Conservation (phyloP, 2,888 invertebrate genomes). For the Polietes domitor region DNA sequence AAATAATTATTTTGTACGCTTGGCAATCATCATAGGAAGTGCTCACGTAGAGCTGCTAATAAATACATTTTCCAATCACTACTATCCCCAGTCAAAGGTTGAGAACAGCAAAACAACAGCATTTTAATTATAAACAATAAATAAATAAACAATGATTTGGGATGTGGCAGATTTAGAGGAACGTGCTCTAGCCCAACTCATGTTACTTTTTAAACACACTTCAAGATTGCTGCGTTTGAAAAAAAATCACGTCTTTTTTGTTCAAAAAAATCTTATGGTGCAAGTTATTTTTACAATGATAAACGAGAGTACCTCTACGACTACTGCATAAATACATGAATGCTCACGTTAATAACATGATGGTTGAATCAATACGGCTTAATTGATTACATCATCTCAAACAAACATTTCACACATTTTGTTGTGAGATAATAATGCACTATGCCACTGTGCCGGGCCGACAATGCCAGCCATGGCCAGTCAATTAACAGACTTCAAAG, state of each 20-base stretch:
- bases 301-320: too few species aligned
- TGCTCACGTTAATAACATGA: too few species aligned
- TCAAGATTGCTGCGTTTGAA: not conserved
- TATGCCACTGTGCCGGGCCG: not conserved
- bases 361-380: not conserved
- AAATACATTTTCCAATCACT: not conserved
- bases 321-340: too few species aligned
- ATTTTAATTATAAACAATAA: conserved; percentile 15
- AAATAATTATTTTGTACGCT: conserved; percentile 5
- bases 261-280: not conserved
- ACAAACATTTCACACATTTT: conserved; percentile 13
- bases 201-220: not conserved
- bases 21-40: not conserved
- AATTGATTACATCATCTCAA: conserved; percentile 19
- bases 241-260: conserved; percentile 7
- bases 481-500: not conserved
- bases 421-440: conserved; percentile 1
- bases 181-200: conserved; percentile 7
- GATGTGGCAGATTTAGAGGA: not conserved
- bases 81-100: not conserved
- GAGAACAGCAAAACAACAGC: not conserved
- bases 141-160: not conserved
- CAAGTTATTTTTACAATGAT: not conserved
- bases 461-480: not conserved
- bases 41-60: not conserved